Evolutionary conservation across 2,888 invertebrate genomes (phyloP).

Genomic region (Cantharis flavilabris): DNA sequence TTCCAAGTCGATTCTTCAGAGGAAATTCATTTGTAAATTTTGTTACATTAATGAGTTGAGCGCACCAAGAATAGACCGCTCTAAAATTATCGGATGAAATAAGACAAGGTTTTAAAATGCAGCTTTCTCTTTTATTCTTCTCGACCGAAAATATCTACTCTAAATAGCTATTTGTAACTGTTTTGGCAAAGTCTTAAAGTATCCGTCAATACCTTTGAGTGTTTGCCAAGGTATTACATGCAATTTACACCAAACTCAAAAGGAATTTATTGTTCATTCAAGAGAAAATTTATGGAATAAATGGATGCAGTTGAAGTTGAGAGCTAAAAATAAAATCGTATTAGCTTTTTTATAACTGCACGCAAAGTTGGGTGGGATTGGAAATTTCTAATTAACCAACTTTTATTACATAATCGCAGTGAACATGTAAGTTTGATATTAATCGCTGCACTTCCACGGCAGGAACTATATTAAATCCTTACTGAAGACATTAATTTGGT

Average conservation of each 20-base stretch:
- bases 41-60: background rate
- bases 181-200: background rate
- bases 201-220: background rate
- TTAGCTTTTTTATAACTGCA: background rate
- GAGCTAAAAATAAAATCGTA: background rate
- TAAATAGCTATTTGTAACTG: background rate
- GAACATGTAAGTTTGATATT: background rate
- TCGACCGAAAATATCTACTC: background rate
- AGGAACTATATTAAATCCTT: background rate
- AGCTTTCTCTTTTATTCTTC: background rate
- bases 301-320: background rate
- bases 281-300: background rate
- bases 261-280: background rate
- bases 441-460: background rate
- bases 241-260: background rate
- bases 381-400: background rate
- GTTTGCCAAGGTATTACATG: background rate
- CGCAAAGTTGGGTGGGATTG: background rate
- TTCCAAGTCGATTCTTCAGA: background rate
- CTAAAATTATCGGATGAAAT: background rate
- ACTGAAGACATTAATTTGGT: background rate
- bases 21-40: background rate
- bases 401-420: background rate
- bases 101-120: background rate
- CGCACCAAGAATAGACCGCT: background rate